phyloP scores from a whole-genome alignment of 2,797 vertebrate genomes.

The Amniataba percoides region DNA sequence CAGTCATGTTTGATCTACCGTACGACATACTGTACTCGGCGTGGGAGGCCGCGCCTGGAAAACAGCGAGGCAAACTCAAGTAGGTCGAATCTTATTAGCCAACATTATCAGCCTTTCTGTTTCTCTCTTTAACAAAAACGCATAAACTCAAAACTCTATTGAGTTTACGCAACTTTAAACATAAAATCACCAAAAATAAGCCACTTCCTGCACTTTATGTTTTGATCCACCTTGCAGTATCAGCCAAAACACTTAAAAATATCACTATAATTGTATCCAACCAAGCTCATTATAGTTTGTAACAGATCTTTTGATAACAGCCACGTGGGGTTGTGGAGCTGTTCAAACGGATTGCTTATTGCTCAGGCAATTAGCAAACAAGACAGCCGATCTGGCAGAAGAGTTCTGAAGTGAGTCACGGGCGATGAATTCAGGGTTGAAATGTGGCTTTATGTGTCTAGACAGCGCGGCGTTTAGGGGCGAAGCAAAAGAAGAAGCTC shows the following conservation, averaged over 20 bases:
- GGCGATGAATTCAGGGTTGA: background rate
- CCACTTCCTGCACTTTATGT: background rate
- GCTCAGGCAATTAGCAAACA: background rate
- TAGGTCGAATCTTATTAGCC: constrained; percentile 4
- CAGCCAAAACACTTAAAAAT: background rate
- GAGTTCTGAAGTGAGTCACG: too few species aligned
- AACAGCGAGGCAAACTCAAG: constrained; percentile 2
- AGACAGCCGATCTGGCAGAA: background rate
- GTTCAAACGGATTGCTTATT: background rate
- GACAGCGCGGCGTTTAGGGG: background rate
- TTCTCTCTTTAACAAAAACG: background rate
- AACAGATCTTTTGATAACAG: background rate
- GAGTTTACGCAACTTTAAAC: background rate
- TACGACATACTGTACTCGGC: constrained; percentile 3
- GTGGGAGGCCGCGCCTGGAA: constrained; percentile 33
- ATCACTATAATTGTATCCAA: background rate
- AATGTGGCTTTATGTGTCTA: background rate
- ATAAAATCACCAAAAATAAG: background rate
- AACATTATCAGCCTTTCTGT: background rate
- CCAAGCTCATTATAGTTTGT: background rate
- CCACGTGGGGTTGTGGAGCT: background rate
- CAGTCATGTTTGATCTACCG: constrained; percentile 15
- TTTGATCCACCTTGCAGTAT: background rate
- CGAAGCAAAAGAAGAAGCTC: background rate
- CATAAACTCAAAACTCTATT: too few species aligned